Base-by-base conservation (phyloP, 2,888 invertebrate genomes). In the Cyaniris semiargus region DNA sequence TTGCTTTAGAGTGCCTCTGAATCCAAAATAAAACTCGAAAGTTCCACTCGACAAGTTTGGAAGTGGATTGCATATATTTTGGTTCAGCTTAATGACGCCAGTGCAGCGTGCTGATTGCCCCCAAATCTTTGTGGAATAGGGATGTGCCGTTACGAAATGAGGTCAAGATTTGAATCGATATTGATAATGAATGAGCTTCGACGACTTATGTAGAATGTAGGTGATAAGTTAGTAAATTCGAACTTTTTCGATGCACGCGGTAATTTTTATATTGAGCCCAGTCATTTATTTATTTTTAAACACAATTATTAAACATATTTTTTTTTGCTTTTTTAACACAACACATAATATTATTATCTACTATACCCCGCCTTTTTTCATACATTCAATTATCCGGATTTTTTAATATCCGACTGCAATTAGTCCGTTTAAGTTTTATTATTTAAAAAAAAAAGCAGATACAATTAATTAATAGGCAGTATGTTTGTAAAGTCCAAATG, bases 21-120 rank as follows among this genome's bases (percentile, higher is more conserved):
- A 72, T 71, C 38, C 38, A 58, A 71, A 76, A 71, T 74, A 72
- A 56, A 71, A 76, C 76, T 76, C 31, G 53, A 70, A 70, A 76
- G 71, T 76, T 76, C 53, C 53, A 21, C 76, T 58, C 76, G 71
- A 76, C 70, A 76, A 44, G 56, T 70, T 48, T 66, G 71, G 56
- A 56, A 34, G 56, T 76, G 76, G 56, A 75, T 76, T 76, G 60
- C 74, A 78, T 76, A 77, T 77, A 72, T 78, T 78, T 76, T 48
- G 70, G 34, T 76, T 56, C 56, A 58, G 70, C 70, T 56, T 76
- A 76, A 76, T 76, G 53, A 66, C 76, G 76, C 71, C 31, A 15
- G 27, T 75, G 76, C 76, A 38, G 77, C 77, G 76, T 44, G 44
- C 79, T 77, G 79, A 80, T 80, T 79, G 80, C 77, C 72, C 60